These are phyloP conservation scores for Cylindroiulus punctatus DNA, from an alignment of 2,888 invertebrate species.

Conservation along the genomic window DNA sequence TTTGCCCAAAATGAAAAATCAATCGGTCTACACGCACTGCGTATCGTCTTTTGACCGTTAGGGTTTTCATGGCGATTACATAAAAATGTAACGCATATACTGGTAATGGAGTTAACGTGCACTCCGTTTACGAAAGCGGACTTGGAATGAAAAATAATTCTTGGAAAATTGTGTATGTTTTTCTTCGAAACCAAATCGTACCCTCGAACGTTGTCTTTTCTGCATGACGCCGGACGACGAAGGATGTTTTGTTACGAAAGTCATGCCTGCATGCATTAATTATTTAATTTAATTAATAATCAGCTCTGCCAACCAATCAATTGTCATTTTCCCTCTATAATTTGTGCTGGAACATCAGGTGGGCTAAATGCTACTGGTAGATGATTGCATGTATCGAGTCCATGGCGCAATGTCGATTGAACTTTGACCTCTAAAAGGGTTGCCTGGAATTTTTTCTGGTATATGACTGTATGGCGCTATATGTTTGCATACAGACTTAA, in stretches of 20 bases:
- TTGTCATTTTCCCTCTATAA: not conserved
- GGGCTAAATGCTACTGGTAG: no score
- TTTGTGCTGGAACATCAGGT: no score
- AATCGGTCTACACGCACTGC: no score
- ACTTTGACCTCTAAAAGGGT: not conserved
- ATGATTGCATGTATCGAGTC: no score
- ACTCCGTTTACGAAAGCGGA: no score
- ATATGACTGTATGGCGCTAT: no score
- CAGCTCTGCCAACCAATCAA: not conserved
- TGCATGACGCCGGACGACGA: not conserved
- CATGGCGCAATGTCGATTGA: not conserved
- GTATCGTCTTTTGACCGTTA: no score
- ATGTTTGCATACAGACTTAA: no score
- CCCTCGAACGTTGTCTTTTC: not conserved
- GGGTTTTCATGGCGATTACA: no score
- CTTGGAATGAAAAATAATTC: not conserved
- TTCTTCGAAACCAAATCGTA: not conserved
- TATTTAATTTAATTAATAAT: not conserved
- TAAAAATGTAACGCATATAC: not conserved
- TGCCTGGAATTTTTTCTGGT: no score
- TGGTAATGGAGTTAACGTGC: no score
- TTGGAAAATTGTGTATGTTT: not conserved
- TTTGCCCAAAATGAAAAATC: no score
- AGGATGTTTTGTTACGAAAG: not conserved
- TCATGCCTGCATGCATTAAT: not conserved